Conservation (phyloP, 2,797 vertebrate species). For the Megaceryle alcyon region DNA sequence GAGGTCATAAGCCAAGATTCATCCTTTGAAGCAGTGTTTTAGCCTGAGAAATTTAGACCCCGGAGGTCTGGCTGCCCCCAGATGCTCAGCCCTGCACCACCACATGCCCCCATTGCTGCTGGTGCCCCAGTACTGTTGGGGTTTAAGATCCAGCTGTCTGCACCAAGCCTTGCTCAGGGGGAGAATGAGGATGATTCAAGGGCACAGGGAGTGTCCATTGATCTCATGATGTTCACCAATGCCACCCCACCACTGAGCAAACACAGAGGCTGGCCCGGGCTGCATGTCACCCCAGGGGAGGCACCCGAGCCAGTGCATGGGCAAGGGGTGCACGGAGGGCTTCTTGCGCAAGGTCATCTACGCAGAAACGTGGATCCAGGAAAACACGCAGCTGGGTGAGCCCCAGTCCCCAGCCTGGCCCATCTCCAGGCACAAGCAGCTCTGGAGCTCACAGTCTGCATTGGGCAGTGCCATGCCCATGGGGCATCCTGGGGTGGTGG, state of each 20-base stretch:
- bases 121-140: accelerated
- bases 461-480: accelerated
- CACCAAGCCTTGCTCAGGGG: accelerated
- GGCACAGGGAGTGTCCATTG: neutral
- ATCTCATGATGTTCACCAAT: neutral
- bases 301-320: neutral
- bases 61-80: neutral
- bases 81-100: neutral
- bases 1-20: neutral
- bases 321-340: neutral
- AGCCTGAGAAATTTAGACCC: neutral
- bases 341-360: slow-evolving; percentile 42
- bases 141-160: neutral
- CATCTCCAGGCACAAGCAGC: neutral
- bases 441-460: neutral
- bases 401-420: neutral
- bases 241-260: neutral
- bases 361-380: neutral
- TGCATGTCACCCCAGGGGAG: neutral
- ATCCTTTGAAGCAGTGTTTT: neutral
- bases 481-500: neutral
- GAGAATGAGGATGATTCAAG: neutral
- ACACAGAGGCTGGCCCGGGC: neutral
- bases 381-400: accelerated
- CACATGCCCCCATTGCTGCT: neutral